A percentile compares a stretch with the other conserved stretches of the same genome.
Evolutionary conservation across 2,113 vertebrate genomes (phyloP).

Genomic region (Talpa occidentalis): DNA sequence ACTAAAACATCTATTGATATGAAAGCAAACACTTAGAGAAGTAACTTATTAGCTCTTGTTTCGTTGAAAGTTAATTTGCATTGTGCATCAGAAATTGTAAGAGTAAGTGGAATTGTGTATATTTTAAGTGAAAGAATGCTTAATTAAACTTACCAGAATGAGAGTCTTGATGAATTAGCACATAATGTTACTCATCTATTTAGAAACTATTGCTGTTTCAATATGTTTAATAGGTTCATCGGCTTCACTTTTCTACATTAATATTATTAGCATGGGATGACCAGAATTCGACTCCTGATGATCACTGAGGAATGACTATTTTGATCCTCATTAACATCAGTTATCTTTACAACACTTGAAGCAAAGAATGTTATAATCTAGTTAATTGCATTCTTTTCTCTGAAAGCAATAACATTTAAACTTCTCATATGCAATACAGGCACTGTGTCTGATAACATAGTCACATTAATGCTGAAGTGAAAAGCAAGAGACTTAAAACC

Average conservation of each 20-base stretch:
- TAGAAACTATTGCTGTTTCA: constrained; percentile 67
- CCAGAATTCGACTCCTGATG: constrained; percentile 51
- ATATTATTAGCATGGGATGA: constrained; percentile 62
- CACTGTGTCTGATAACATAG: background rate
- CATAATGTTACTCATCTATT: constrained; percentile 58
- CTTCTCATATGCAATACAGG: background rate
- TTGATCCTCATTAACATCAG: constrained; percentile 53
- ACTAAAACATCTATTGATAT: constrained; percentile 26
- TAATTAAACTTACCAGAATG: constrained; percentile 68
- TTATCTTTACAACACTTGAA: constrained; percentile 48
- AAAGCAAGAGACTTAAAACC: background rate
- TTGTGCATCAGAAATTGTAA: constrained; percentile 46
- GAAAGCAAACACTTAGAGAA: constrained; percentile 56
- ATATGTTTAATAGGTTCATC: constrained; percentile 67
- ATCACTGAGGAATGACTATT: constrained; percentile 59
- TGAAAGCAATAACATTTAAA: background rate
- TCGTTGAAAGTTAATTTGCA: constrained; percentile 52
- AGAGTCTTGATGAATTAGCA: constrained; percentile 66
- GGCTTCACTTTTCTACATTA: constrained; percentile 56
- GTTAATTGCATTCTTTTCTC: background rate
- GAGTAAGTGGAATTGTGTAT: constrained; percentile 5
- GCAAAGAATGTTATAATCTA: background rate
- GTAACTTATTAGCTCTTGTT: constrained; percentile 46
- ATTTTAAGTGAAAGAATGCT: constrained; percentile 62
- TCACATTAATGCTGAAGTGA: background rate